Evolutionary conservation across 2,888 invertebrate genomes (phyloP), one percentile per base, ranked within the genome.

Genomic region (Aproaerema taeniolella): DNA sequence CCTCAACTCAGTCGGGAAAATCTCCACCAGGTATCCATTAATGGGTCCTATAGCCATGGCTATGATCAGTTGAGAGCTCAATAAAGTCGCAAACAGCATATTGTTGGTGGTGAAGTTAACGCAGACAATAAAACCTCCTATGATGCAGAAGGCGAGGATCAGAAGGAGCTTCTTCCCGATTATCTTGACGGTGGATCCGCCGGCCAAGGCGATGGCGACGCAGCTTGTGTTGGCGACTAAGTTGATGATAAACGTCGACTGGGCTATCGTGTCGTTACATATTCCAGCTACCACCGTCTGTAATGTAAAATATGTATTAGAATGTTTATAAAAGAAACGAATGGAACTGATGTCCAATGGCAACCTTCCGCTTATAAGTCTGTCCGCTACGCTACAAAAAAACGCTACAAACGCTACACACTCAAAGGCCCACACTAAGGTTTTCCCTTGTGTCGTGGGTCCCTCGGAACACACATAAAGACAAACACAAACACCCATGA

Each of bases 1-100:
- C 87, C 87, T 80, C 31, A 85, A 66, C 55, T 80, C 53, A 1
- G 86, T 87, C 0, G 87, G 87, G 35, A 86, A 87, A 39, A 85
- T 73, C 47, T 79, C 76, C 3, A 86, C 80, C 29, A 77, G 67
- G 49, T 66, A 87, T 0, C 85, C 82, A 45, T 85, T 87, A 1
- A 85, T 61, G 0, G 87, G 81, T 1, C 87, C 87, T 28, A 87
- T 71, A 1, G 62, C 66, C 1, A 83, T 44, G 0, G 69, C 83
- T 46, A 69, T 58, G 0, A 87, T 43, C 3, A 78, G 77, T 4
- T 82, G 44, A 1, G 77, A 61, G 0, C 83, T 76, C 17, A 87
- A 45, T 1, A 83, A 55, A 8, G 74, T 61, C 0, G 85, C 79
- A 32, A 83, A 83, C 11, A 77, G 7, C 45, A 77, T 58, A 31